Evolutionary conservation across 2,113 vertebrate species (phyloP).

Genomic region (Spea multiplicata): DNA sequence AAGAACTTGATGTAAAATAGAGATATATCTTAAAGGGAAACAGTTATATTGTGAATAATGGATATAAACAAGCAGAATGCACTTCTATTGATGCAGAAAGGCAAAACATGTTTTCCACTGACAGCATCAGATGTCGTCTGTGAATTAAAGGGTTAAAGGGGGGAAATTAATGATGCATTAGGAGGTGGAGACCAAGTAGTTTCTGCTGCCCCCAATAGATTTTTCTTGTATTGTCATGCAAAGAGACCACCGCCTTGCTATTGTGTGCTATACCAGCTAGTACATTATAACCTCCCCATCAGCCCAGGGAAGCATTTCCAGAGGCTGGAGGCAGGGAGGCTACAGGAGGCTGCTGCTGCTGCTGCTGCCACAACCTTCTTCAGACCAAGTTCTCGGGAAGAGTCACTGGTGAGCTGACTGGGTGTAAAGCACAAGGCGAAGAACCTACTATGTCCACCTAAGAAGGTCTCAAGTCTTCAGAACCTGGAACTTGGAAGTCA

Average conservation of each 20-base stretch:
- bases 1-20: too few relatives aligned
- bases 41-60: too few relatives aligned
- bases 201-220: conserved; percentile 58
- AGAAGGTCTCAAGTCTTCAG: not conserved
- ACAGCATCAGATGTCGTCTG: not conserved
- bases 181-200: conserved; percentile 50
- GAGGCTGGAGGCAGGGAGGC: conserved; percentile 32
- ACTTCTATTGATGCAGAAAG: too few relatives aligned
- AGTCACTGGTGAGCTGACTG: conserved; percentile 25
- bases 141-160: conserved; percentile 53
- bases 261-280: conserved; percentile 69
- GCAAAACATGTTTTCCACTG: not conserved
- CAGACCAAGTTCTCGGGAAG: conserved; percentile 50
- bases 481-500: not conserved
- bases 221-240: conserved; percentile 75
- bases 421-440: conserved; percentile 46
- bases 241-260: conserved; percentile 77
- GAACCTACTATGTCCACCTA: not conserved
- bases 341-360: conserved; percentile 29
- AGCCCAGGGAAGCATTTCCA: conserved; percentile 55
- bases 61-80: too few relatives aligned
- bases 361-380: not conserved
- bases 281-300: conserved; percentile 76
- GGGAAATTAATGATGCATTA: conserved; percentile 56
- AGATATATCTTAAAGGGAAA: too few relatives aligned